phyloP scores from a whole-genome alignment of 1,140 invertebrate species.

The Drosophila lowei region DNA sequence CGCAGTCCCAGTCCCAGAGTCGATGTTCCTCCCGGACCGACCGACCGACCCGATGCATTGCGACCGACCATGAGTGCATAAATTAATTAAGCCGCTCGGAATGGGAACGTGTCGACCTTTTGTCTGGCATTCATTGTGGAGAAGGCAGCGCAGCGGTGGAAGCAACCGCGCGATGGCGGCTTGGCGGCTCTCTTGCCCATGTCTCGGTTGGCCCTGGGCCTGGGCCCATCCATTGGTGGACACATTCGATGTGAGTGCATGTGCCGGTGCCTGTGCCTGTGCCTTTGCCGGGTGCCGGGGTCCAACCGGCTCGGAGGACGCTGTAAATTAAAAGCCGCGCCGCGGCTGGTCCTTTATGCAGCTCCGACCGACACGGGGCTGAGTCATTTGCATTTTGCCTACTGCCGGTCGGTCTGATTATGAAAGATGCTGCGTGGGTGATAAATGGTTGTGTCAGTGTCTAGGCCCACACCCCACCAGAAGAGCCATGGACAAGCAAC shows the following conservation, averaged over 20 bases:
- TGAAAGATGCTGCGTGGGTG: conserved; percentile 83
- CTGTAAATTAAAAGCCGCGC: conserved; percentile 78
- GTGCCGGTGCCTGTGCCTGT: neutral
- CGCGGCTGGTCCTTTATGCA: conserved; percentile 62
- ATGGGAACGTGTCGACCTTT: conserved; percentile 82
- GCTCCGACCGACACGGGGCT: conserved; percentile 29
- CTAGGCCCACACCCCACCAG: conserved; percentile 12
- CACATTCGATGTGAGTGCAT: conserved; percentile 3
- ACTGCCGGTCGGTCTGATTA: conserved; percentile 73
- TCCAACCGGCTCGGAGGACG: conserved; percentile 64
- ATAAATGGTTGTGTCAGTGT: conserved; percentile 78
- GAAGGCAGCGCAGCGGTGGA: conserved; percentile 16
- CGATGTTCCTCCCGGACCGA: too few species aligned
- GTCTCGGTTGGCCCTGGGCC: conserved; percentile 1
- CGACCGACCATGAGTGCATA: conserved; percentile 77
- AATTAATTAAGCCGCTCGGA: conserved; percentile 83
- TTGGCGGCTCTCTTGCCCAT: neutral
- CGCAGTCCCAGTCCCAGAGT: too few species aligned
- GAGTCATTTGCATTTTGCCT: conserved; percentile 82
- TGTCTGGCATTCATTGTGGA: conserved; percentile 76
- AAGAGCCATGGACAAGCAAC: neutral
- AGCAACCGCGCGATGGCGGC: conserved; percentile 54
- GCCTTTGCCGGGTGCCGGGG: conserved; percentile 34
- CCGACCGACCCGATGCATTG: conserved; percentile 48
- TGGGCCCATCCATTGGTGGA: too few species aligned